A percentile compares a stretch with the other conserved stretches of the same genome.
These are phyloP conservation scores for Drosophila nr. medialis DNA, from an alignment of 2,888 invertebrate species.

Conservation along the genomic window DNA sequence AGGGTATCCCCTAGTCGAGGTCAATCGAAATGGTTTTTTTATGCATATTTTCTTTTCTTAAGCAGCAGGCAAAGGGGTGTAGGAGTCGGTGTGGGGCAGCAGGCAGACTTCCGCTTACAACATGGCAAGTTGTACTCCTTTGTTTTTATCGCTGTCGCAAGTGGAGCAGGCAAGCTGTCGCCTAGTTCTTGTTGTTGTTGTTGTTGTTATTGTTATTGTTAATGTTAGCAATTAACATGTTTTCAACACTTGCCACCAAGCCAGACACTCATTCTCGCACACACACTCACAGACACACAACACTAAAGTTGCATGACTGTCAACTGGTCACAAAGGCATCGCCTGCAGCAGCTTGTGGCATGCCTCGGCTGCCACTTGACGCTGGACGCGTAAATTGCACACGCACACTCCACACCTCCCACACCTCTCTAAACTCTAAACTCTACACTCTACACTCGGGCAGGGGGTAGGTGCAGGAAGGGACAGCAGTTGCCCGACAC, in stretches of 20 bases:
- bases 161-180: constrained; percentile 56
- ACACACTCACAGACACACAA: constrained; percentile 7
- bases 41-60: constrained; percentile 26
- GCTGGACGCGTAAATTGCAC: constrained; percentile 65
- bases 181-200: constrained; percentile 31
- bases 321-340: constrained; percentile 58
- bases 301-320: constrained; percentile 54
- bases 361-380: constrained; percentile 63
- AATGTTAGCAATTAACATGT: constrained; percentile 77
- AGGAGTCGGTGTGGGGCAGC: not conserved
- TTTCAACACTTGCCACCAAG: constrained; percentile 72
- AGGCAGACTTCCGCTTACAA: constrained; percentile 61
- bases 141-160: constrained; percentile 24
- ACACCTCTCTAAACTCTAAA: not conserved
- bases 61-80: constrained; percentile 4
- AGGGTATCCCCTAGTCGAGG: not conserved
- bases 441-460: not conserved
- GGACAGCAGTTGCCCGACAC: constrained; percentile 6
- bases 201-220: constrained; percentile 58
- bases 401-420: constrained; percentile 36
- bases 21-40: not conserved
- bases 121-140: constrained; percentile 55
- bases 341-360: constrained; percentile 66
- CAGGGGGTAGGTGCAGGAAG: not conserved
- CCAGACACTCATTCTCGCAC: not conserved